phyloP scores from a whole-genome alignment of 1,140 invertebrate genomes.

The Euura saliciscinereae region DNA sequence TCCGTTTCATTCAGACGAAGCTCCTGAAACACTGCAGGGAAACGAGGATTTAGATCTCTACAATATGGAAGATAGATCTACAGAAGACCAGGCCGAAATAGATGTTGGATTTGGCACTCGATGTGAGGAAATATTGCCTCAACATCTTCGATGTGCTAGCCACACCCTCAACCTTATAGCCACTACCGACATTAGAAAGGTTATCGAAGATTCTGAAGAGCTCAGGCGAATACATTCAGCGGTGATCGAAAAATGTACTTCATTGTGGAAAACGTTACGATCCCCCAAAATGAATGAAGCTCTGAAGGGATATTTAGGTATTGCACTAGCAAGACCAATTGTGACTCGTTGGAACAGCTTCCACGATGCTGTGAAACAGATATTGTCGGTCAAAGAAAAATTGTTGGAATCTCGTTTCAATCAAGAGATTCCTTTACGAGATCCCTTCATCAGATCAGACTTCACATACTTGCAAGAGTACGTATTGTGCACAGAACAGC shows the following conservation, averaged over 20 bases:
- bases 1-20: too few species aligned
- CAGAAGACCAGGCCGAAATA: slow-evolving; percentile 28
- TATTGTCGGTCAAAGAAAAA: slow-evolving; percentile 17
- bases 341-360: slow-evolving; percentile 32
- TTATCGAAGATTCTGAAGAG: slow-evolving; percentile 10
- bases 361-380: slow-evolving; percentile 25
- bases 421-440: slow-evolving; percentile 5
- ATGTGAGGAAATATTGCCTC: slow-evolving; percentile 17
- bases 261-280: slow-evolving; percentile 23
- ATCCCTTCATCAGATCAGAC: slow-evolving; percentile 6
- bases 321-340: slow-evolving; percentile 20
- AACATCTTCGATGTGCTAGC: slow-evolving; percentile 22
- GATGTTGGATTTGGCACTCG: slow-evolving; percentile 24
- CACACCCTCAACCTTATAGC: slow-evolving; percentile 21
- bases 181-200: slow-evolving; percentile 18
- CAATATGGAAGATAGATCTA: slow-evolving; percentile 23
- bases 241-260: slow-evolving; percentile 24
- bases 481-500: slow-evolving; percentile 9
- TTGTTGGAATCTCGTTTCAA: slow-evolving; percentile 7
- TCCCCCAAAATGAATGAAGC: slow-evolving; percentile 30
- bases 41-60: not conserved
- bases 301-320: slow-evolving; percentile 21
- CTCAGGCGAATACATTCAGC: slow-evolving; percentile 17
- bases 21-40: too few species aligned
- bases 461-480: slow-evolving; percentile 23